phyloP scores from a whole-genome alignment of 2,797 vertebrate genomes.

The Phaenicophaeus curvirostris region DNA sequence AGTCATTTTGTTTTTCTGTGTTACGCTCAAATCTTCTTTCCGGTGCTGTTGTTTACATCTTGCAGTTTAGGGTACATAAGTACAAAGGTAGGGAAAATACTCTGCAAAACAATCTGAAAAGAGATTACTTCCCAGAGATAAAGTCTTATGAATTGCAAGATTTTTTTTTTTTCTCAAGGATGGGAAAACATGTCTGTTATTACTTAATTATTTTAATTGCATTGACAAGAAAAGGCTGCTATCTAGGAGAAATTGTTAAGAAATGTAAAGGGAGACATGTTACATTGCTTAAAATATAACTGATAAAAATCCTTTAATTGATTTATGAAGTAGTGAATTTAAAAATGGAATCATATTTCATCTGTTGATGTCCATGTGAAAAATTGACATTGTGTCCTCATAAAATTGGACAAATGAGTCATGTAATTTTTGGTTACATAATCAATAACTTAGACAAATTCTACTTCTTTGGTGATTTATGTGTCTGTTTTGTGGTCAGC shows the following conservation, averaged over 20 bases:
- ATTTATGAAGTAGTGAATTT: conserved; percentile 70
- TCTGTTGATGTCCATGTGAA: conserved; percentile 75
- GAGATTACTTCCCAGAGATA: conserved; percentile 8
- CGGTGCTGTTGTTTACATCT: not conserved
- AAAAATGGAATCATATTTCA: conserved; percentile 77
- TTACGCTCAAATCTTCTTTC: not conserved
- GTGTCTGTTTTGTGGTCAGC: conserved; percentile 76
- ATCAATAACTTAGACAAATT: conserved; percentile 94
- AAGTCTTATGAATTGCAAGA: not conserved
- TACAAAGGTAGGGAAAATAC: not conserved
- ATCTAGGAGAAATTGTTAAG: not conserved
- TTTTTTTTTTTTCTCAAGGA: not conserved
- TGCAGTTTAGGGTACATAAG: conserved; percentile 9
- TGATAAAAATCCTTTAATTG: conserved; percentile 74
- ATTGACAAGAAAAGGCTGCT: not conserved
- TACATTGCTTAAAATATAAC: conserved; percentile 62
- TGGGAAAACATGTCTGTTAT: not conserved
- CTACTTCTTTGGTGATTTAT: conserved; percentile 93
- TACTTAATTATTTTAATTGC: conserved; percentile 43
- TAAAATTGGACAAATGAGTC: conserved; percentile 92
- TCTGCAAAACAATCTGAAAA: not conserved
- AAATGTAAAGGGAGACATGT: not conserved
- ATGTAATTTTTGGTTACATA: conserved; percentile 95
- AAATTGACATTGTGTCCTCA: conserved; percentile 83
- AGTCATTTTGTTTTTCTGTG: not conserved